These are phyloP conservation scores for Actinernus sp. DNA, from an alignment of 92 coral and sea anemone species.

Conservation along the genomic window DNA sequence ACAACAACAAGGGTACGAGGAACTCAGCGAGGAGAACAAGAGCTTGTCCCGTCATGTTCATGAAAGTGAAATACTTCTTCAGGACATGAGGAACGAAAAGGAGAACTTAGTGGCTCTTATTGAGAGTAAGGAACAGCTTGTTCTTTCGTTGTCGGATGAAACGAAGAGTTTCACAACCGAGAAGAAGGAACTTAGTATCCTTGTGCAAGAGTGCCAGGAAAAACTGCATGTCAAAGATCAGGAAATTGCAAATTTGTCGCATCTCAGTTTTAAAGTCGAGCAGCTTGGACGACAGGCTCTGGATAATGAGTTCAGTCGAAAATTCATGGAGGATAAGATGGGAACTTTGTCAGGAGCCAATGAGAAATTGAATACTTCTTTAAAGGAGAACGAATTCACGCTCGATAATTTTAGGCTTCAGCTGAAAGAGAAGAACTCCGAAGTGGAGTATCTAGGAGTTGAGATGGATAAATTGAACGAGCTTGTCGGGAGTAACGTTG, in stretches of 20 bases:
- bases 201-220: slow-evolving; percentile 61
- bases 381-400: slow-evolving; percentile 67
- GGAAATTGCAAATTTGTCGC: slow-evolving; percentile 39
- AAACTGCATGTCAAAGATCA: slow-evolving; percentile 48
- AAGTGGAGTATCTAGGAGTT: slow-evolving; percentile 62
- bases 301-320: slow-evolving; percentile 44
- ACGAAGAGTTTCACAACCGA: slow-evolving; percentile 62
- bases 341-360: slow-evolving; percentile 64
- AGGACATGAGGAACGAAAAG: slow-evolving; percentile 60
- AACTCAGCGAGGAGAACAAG: slow-evolving; percentile 12
- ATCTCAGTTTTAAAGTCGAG: slow-evolving; percentile 73
- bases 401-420: slow-evolving; percentile 45
- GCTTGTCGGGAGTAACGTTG: slow-evolving; percentile 49
- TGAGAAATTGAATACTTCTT: slow-evolving; percentile 45
- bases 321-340: slow-evolving; percentile 58
- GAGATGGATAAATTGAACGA: slow-evolving; percentile 74
- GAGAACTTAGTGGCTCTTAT: slow-evolving; percentile 61
- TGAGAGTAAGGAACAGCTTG: slow-evolving; percentile 58
- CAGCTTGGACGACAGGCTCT: slow-evolving; percentile 48
- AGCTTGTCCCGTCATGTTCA: slow-evolving; percentile 36
- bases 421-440: slow-evolving; percentile 70
- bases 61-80: slow-evolving; percentile 51
- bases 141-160: slow-evolving; percentile 55
- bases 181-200: slow-evolving; percentile 60
- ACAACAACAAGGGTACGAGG: slow-evolving; percentile 42